These are phyloP conservation scores for Ips nitidus DNA, from an alignment of 1,140 invertebrate species.

Conservation along the genomic window DNA sequence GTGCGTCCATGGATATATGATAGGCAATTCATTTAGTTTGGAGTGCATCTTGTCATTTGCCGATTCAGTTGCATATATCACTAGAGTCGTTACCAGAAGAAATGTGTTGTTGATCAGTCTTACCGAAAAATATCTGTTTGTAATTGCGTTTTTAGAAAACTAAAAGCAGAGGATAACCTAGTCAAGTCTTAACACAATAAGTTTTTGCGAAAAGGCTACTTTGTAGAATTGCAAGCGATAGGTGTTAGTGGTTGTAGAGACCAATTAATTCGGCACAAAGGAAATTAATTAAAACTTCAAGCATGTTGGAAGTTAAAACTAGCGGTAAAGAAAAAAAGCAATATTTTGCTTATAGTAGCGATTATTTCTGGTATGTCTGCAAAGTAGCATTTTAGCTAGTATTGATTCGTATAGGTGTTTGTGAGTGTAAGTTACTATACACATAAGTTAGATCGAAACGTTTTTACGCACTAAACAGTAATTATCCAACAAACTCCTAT, in stretches of 20 bases:
- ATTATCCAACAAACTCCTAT: constrained; percentile 17
- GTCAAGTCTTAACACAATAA: constrained; percentile 20
- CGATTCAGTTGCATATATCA: constrained; percentile 40
- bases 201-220: background rate
- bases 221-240: background rate
- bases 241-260: no score
- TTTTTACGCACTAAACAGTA: background rate
- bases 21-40: background rate
- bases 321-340: background rate
- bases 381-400: background rate
- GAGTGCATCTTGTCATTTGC: background rate
- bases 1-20: constrained; percentile 2
- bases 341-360: no score
- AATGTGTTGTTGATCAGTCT: constrained; percentile 54
- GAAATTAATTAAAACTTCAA: background rate
- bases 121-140: constrained; percentile 49
- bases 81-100: constrained; percentile 51
- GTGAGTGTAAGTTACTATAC: background rate
- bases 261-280: background rate
- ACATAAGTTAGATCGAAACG: background rate
- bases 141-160: background rate
- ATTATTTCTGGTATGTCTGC: background rate
- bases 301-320: background rate
- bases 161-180: constrained; percentile 21
- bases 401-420: constrained; percentile 18